Base-by-base conservation (phyloP, 1,140 invertebrate genomes). In the Calliphora vicina region DNA sequence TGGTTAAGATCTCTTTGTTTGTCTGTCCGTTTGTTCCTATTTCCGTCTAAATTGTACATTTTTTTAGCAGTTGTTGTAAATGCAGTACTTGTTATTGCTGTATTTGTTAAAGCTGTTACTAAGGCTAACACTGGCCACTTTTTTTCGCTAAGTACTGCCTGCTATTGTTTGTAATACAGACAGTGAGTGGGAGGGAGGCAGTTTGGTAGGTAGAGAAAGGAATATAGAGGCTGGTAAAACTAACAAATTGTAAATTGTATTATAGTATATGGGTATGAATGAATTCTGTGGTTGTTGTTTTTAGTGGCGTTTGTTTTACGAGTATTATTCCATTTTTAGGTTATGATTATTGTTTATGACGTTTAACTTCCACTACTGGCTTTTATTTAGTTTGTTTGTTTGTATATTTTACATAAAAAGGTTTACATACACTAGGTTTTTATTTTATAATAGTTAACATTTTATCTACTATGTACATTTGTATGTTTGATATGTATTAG, bases 301-400 rank as follows among this genome's bases (percentile, higher is more conserved):
- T 20, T 67, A 23, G n/a, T 67, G 45, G 45, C 45, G 3, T 67
- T 67, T 67, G 23, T 67, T 67, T 23, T 67, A 25, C 23, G n/a
- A 20, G 61, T 67, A 20, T 23, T 67, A 67, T 67, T 25, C 2
- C n/a, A 10, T 23, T 67, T 67, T 25, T 67, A 25, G 61, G 20
- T 67, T 67, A 67, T 67, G 61, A 67, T 67, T 67, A 67, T 67
- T 67, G 61, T 67, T 67, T 67, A 67, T 67, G 61, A 67, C 61
- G 5, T 67, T 67, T 23, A 67, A 67, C 61, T 67, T 67, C 61
- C n/a, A 67, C 61, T 67, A 67, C 25, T 67, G n/a, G 61, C n/a
- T 67, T 67, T 67, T 67, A 67, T 67, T 67, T 23, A 20, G 10
- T 67, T 67, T 67, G 23, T 23, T 25, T 10, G n/a, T 67, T 67